Evolutionary conservation across 2,797 vertebrate species (phyloP).

Genomic region (Cyprinodon diabolis): DNA sequence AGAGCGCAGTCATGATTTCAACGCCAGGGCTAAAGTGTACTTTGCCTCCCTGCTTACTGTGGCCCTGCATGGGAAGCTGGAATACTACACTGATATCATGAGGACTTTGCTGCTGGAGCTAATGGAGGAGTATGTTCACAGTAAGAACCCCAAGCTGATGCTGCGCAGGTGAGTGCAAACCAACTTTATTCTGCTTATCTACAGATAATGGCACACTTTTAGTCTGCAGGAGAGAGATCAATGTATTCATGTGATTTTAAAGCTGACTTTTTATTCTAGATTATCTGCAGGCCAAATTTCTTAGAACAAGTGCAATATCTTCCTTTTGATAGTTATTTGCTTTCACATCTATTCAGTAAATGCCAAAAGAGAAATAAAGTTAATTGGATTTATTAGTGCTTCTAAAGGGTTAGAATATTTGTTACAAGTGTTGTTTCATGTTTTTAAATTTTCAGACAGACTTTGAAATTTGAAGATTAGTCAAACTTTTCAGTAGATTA

Average conservation of each 20-base stretch:
- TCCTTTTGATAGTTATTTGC: background rate
- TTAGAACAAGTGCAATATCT: background rate
- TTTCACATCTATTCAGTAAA: background rate
- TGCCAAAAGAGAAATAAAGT: background rate
- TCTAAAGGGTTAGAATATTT: background rate
- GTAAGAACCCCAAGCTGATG: constrained; percentile 98
- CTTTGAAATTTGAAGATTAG: constrained; percentile 5
- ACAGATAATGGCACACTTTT: background rate
- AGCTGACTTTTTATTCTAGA: no score
- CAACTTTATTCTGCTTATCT: constrained; percentile 13
- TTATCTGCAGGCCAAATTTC: background rate
- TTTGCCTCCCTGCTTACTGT: constrained; percentile 95
- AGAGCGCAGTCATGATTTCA: constrained; percentile 94
- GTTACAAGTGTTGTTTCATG: background rate
- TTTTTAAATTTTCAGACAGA: background rate
- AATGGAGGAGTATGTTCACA: constrained; percentile 93
- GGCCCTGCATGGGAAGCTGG: constrained; percentile 95
- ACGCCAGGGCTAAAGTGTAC: constrained; percentile 93
- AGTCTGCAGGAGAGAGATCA: background rate
- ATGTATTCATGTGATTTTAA: background rate
- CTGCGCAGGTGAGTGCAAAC: constrained; percentile 86
- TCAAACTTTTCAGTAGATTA: constrained; percentile 15
- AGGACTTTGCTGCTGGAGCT: constrained; percentile 93
- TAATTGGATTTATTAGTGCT: background rate
- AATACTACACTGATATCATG: constrained; percentile 99